phyloP scores from a whole-genome alignment of 2,797 vertebrate species.

The Enteromius radiatus region DNA sequence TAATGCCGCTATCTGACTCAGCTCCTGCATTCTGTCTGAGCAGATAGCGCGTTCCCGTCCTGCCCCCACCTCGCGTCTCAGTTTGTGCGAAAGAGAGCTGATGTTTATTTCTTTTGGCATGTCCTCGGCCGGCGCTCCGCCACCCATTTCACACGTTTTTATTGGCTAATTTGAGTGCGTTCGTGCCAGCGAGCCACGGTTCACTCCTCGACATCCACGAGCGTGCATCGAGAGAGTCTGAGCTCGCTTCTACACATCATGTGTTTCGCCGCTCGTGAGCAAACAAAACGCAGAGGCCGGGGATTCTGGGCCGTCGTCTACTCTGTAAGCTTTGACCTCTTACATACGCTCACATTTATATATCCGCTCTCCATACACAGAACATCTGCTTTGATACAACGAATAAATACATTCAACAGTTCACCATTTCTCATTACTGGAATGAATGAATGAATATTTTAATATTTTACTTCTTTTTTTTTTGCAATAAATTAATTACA shows the following conservation, averaged over 20 bases:
- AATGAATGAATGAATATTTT: neutral
- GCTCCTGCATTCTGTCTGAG: slow-evolving; percentile 61
- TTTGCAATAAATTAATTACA: too few relatives aligned
- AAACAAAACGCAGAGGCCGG: slow-evolving; percentile 34
- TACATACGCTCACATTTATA: slow-evolving; percentile 14
- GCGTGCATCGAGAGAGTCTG: slow-evolving; percentile 39
- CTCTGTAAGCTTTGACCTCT: slow-evolving; percentile 20
- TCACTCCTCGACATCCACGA: slow-evolving; percentile 13
- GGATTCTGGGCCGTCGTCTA: slow-evolving; percentile 1
- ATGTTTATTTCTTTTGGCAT: slow-evolving; percentile 82
- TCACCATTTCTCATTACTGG: neutral
- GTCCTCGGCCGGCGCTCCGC: slow-evolving; percentile 69
- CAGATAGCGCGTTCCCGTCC: slow-evolving; percentile 63
- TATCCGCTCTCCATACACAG: slow-evolving; percentile 24
- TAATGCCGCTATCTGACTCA: slow-evolving; percentile 41
- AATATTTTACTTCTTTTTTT: neutral
- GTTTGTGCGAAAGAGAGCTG: slow-evolving; percentile 68
- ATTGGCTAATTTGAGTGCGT: slow-evolving; percentile 82
- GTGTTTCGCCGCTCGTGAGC: slow-evolving; percentile 41
- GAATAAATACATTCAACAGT: neutral
- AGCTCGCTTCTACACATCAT: slow-evolving; percentile 46
- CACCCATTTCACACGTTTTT: slow-evolving; percentile 82
- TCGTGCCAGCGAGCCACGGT: slow-evolving; percentile 71
- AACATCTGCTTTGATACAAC: slow-evolving; percentile 44
- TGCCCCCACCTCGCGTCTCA: slow-evolving; percentile 58